A percentile compares a stretch with the other conserved stretches of the same genome.
Evolutionary conservation across 2,888 invertebrate species (phyloP).

Genomic region (Orchesellides sinensis): DNA sequence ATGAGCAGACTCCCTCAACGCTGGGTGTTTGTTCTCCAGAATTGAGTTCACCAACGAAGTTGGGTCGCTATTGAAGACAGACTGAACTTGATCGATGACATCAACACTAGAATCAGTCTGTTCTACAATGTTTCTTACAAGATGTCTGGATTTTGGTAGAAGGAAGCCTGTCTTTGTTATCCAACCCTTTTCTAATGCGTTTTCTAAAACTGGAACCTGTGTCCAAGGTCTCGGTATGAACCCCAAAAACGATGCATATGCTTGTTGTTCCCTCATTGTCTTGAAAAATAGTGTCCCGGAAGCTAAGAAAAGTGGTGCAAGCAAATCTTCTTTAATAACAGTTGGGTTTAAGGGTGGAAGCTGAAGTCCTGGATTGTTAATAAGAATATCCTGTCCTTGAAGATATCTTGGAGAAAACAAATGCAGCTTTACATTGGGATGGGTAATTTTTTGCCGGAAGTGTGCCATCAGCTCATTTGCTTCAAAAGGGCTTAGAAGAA

Average conservation of each 20-base stretch:
- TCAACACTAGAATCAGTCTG: background rate
- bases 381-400: conserved; percentile 15
- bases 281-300: conserved; percentile 41
- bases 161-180: conserved; percentile 14
- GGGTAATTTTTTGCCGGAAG: background rate
- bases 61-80: background rate
- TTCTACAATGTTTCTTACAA: background rate
- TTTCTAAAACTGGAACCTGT: background rate
- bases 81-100: background rate
- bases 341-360: background rate
- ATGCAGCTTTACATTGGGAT: background rate
- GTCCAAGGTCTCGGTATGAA: conserved; percentile 24
- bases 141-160: background rate
- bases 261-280: conserved; percentile 18
- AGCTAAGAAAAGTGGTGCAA: conserved; percentile 30
- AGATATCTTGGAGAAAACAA: conserved; percentile 18
- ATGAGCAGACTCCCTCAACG: background rate
- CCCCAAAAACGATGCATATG: conserved; percentile 18
- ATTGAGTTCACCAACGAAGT: background rate
- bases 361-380: conserved; percentile 11
- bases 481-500: conserved; percentile 1
- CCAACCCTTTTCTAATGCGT: background rate
- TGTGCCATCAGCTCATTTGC: background rate
- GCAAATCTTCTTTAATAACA: background rate
- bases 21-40: background rate